phyloP scores from a whole-genome alignment of 2,888 invertebrate genomes.

The Amiota communis region DNA sequence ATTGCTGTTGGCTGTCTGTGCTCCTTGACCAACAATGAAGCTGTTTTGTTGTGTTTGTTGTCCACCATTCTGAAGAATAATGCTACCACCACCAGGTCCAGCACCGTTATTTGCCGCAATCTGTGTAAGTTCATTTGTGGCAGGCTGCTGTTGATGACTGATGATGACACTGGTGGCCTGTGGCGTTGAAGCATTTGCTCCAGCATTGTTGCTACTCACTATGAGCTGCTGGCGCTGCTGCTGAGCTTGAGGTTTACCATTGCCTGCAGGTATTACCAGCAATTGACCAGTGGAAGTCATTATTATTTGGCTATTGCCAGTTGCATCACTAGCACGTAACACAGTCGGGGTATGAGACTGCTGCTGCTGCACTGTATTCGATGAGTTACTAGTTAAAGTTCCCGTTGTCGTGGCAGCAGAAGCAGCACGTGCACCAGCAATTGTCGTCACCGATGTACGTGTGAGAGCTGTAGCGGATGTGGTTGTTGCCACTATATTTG shows the following conservation, averaged over 20 bases:
- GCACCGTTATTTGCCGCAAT: constrained; percentile 49
- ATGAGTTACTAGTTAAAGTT: constrained; percentile 72
- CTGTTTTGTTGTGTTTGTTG: constrained; percentile 54
- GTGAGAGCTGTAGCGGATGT: constrained; percentile 69
- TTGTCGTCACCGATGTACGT: constrained; percentile 83
- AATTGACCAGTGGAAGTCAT: constrained; percentile 73
- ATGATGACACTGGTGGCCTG: constrained; percentile 50
- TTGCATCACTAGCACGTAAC: constrained; percentile 50
- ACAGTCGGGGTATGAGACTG: constrained; percentile 61
- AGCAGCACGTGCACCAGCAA: constrained; percentile 79
- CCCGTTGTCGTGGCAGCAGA: constrained; percentile 74
- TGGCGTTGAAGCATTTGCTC: constrained; percentile 40
- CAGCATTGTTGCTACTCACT: constrained; percentile 28
- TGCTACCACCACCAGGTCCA: constrained; percentile 40
- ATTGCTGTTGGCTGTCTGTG: constrained; percentile 35
- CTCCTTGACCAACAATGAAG: constrained; percentile 54
- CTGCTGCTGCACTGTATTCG: constrained; percentile 71
- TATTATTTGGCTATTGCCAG: constrained; percentile 68
- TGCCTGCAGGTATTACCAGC: constrained; percentile 68
- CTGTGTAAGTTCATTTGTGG: constrained; percentile 46
- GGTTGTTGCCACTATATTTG: constrained; percentile 13
- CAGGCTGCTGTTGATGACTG: constrained; percentile 47
- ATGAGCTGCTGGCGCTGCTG: constrained; percentile 49
- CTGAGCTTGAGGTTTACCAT: constrained; percentile 52
- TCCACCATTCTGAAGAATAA: constrained; percentile 54